phyloP scores from a whole-genome alignment of 2,888 invertebrate genomes.

The Phytoseiulus persimilis region DNA sequence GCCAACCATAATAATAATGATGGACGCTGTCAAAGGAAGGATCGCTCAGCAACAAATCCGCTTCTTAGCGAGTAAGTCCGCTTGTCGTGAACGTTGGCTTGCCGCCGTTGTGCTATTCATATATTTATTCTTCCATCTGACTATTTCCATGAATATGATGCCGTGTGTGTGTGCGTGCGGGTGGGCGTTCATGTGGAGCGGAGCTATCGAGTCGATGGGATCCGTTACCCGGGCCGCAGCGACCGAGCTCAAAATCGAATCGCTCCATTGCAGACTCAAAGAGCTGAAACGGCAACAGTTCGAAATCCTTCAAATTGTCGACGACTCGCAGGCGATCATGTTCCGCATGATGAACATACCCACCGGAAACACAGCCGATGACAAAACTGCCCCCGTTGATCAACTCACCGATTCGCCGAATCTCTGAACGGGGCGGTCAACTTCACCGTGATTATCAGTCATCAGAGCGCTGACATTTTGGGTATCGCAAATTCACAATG shows the following conservation, averaged over 20 bases:
- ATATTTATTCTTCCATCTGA: background rate
- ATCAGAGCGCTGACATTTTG: too few species aligned
- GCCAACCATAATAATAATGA: background rate
- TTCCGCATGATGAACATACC: conserved; percentile 29
- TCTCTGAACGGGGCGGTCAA: background rate
- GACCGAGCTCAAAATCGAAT: background rate
- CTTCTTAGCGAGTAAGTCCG: conserved; percentile 20
- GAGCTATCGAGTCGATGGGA: background rate
- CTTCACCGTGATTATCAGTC: background rate
- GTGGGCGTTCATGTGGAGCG: background rate
- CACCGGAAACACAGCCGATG: background rate
- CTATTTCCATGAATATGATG: background rate
- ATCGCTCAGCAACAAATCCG: background rate
- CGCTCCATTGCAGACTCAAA: conserved; percentile 17
- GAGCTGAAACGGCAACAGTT: conserved; percentile 31
- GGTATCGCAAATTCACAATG: too few species aligned
- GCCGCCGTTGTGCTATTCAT: background rate
- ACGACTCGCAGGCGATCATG: conserved; percentile 35
- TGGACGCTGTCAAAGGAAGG: background rate
- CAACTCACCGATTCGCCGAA: background rate
- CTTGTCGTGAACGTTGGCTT: background rate
- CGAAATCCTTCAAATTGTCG: conserved; percentile 25
- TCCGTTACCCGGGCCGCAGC: background rate
- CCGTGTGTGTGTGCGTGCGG: background rate
- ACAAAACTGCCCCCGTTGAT: background rate